Base-by-base conservation (phyloP, 2,888 invertebrate genomes). In the Apamea anceps region DNA sequence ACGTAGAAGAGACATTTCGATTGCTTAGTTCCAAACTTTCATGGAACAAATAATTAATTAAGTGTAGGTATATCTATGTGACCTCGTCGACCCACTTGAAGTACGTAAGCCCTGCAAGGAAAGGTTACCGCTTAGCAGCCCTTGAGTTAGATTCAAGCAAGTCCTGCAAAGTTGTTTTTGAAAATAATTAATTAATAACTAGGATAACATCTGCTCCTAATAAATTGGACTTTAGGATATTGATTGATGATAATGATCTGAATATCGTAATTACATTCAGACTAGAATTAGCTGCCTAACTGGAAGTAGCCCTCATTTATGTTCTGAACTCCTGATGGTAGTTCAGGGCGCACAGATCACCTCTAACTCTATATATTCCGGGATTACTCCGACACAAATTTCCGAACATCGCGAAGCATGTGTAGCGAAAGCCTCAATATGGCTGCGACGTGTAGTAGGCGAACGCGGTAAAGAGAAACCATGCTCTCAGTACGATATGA, bases 21-120 rank as follows among this genome's bases (percentile, higher is more conserved):
- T 72, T 66, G 13, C 57, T 77, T 72, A 48, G 54, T 66, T 63
- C 66, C 25, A 67, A 79, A 82, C 75, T 60, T 79, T 28, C 63
- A 68, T 75, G 8, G 45, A 77, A 75, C 73, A 60, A 85, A 82
- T 84, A 66, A 70, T 80, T 74, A 74, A 75, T 79, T 73, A 66
- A 73, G 76, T 75, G 51, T 74, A 21, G 72, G 57, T 77, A 18
- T 45, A 54, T 80, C 60, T 81, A 74, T 67, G 65, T 75, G 82
- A 73, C 79, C 82, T 73, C 70, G 57, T 42, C 79, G 82, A 85
- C 84, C 84, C 13, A 82, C 42, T 76, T 85, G 15, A 67, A 72
- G 54, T 67, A 63, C n/a, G 63, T 75, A 57, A 63, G 68, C 62
- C 54, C 15, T 72, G 67, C 42, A 72, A 84, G 51, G 32, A 67